Conservation (phyloP, 2,797 vertebrate species). For the Poeciliopsis presidionis region DNA sequence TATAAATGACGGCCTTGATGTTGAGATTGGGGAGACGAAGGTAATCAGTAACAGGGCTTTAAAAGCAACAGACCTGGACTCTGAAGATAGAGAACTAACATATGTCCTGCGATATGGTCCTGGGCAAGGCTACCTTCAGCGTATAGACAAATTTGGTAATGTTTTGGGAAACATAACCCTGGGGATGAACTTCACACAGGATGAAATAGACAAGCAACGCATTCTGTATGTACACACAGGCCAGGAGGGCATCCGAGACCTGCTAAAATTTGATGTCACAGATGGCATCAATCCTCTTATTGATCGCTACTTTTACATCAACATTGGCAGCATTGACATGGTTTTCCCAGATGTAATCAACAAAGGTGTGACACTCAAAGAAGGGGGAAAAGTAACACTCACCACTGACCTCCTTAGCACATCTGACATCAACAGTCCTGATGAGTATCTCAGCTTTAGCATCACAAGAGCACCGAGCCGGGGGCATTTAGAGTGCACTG, state of each 20-base stretch:
- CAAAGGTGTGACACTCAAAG: constrained; percentile 88
- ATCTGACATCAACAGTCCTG: constrained; percentile 87
- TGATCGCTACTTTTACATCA: constrained; percentile 88
- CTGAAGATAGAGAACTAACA: constrained; percentile 84
- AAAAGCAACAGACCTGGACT: constrained; percentile 89
- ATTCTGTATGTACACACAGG: constrained; percentile 87
- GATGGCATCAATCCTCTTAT: constrained; percentile 88
- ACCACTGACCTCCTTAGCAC: constrained; percentile 89
- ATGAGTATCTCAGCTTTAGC: constrained; percentile 85
- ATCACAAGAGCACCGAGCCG: constrained; percentile 84
- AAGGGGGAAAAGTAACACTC: constrained; percentile 86
- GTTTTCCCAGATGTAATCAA: constrained; percentile 88
- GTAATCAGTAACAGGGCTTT: constrained; percentile 83
- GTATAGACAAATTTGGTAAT: constrained; percentile 78
- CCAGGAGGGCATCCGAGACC: constrained; percentile 85
- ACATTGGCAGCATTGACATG: constrained; percentile 84
- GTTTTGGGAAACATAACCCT: constrained; percentile 82
- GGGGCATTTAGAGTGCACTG: constrained; percentile 87
- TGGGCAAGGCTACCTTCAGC: constrained; percentile 86
- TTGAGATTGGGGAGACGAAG: constrained; percentile 87
- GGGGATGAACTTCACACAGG: constrained; percentile 90
- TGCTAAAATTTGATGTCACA: constrained; percentile 90
- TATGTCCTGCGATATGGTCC: constrained; percentile 84
- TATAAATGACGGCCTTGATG: constrained; percentile 86
- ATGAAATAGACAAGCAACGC: constrained; percentile 85